Evolutionary conservation across 1,140 invertebrate species (phyloP).

Genomic region (Ips typographus): DNA sequence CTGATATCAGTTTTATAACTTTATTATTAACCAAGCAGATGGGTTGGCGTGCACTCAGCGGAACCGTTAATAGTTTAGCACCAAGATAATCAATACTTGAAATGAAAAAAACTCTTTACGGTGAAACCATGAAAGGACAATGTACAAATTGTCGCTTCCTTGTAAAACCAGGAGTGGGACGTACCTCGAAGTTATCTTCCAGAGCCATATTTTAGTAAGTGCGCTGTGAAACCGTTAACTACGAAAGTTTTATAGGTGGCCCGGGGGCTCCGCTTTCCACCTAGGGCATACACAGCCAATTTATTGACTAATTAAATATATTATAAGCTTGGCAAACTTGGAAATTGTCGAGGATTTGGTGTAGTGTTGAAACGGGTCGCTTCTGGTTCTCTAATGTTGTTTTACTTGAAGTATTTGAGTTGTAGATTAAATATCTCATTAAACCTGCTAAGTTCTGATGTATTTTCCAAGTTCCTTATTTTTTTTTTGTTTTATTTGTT

Average conservation of each 20-base stretch:
- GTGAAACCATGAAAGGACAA: not conserved
- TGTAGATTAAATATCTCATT: too few species aligned
- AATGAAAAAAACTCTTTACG: not conserved
- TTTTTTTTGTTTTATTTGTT: too few species aligned
- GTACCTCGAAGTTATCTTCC: not conserved
- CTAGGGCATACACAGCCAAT: slow-evolving; percentile 1
- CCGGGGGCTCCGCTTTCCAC: not conserved
- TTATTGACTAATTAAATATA: slow-evolving; percentile 5
- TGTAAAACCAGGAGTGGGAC: slow-evolving; percentile 1
- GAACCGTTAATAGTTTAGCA: too few species aligned
- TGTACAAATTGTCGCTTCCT: not conserved
- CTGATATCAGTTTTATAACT: too few species aligned
- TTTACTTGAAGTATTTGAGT: too few species aligned
- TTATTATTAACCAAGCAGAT: too few species aligned
- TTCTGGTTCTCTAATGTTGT: too few species aligned
- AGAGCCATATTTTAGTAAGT: not conserved
- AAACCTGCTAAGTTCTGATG: too few species aligned
- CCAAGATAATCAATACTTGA: too few species aligned
- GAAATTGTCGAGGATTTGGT: not conserved
- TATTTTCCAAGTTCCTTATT: too few species aligned
- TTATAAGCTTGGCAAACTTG: not conserved
- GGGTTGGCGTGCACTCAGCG: too few species aligned
- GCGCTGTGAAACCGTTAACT: slow-evolving; percentile 4
- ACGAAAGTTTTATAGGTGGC: slow-evolving; percentile 1
- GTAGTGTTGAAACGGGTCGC: too few species aligned